Evolutionary conservation across 2,888 invertebrate genomes (phyloP), one percentile per base, ranked within the genome.

Genomic region (Caenorhabditis becei): DNA sequence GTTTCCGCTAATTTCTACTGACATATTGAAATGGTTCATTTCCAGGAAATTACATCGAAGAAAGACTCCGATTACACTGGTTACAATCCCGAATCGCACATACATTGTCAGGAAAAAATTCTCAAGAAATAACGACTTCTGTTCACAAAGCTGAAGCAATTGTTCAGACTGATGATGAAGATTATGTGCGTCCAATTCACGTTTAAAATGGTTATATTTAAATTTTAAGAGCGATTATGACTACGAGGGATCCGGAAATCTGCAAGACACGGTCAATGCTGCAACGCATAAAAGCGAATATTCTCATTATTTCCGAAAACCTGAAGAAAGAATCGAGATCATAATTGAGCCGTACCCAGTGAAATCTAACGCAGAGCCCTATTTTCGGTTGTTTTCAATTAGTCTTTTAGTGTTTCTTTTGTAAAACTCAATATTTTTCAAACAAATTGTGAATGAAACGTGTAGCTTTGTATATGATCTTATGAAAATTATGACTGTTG

Each of bases 21-120:
- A 32, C 32, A 32, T 7, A 32, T 32, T 10, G 32, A 7, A 32
- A 32, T 10, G 4, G 5, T 23, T 44, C 28, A 18, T n/a, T 66
- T 69, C n/a, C 37, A 80, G 80, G 81, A 28, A 49, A 23, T 11
- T 81, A 77, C 28, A 47, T 81, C 1, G 77, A 81, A 51, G 81
- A 81, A 41, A 44, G 81, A 44, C 49, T 81, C 0, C 61, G 63
- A 14, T 51, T 81, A 2, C 77, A 81, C 28, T 81, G 81, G 81
- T 28, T 81, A 1, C 69, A 77, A 44, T 72, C 77, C n/a, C 26
- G 81, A 20, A 41, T 81, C 16, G 2, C 47, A 1, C 65, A 77
- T 28, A 37, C 77, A 24, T 8, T 81, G 2, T 58, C 77, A 16
- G 63, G 63, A 56, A 77, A 66, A 37, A 23, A 41, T 10, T 41